Evolutionary conservation across 2,797 vertebrate species (phyloP), one percentile per base, ranked within the genome.

Genomic region (Spheniscus humboldti): DNA sequence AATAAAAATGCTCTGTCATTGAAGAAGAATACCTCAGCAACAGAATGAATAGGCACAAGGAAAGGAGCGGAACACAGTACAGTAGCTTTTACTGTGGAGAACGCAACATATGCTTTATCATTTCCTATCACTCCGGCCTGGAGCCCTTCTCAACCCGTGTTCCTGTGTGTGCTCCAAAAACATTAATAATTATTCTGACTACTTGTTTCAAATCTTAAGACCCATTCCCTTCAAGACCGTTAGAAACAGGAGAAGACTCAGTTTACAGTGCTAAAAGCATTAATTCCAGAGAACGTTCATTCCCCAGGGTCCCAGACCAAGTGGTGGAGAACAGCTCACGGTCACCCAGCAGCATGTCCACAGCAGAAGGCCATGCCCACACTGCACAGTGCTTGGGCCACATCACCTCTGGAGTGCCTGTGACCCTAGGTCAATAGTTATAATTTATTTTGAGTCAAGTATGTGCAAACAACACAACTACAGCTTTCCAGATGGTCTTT

Each of bases 341-440:
- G 50, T 35, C 73, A 27, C 69, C 27, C 57, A 60, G 80, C 48
- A 77, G 25, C 19, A 41, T 2, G n/a, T 23, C 35, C 23, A 9
- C 60, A 62, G 28, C n/a, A 75, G 68, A 64, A 30, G 18, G 10
- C 28, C 33, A 17, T 4, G 62, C 13, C 15, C 24, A 55, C 8
- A 10, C 0, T 10, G n/a, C 80, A 47, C 31, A 19, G 23, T 1
- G 1, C n/a, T 33, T 37, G 63, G 45, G 15, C 18, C 18, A n/a
- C 24, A 56, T 33, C 6, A 6, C 18, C 39, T 63, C 56, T n/a
- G 31, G 35, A 69, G 45, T 1, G 0, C 14, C 53, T 41, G 52
- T 17, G 24, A 56, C 12, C 24, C n/a, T 52, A 52, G 37, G 31
- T 72, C 53, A 57, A 43, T 5, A 62, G 13, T n/a, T 25, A 59